Evolutionary conservation across 2,797 vertebrate genomes (phyloP).

Genomic region (Tenualosa thibaudeaui): DNA sequence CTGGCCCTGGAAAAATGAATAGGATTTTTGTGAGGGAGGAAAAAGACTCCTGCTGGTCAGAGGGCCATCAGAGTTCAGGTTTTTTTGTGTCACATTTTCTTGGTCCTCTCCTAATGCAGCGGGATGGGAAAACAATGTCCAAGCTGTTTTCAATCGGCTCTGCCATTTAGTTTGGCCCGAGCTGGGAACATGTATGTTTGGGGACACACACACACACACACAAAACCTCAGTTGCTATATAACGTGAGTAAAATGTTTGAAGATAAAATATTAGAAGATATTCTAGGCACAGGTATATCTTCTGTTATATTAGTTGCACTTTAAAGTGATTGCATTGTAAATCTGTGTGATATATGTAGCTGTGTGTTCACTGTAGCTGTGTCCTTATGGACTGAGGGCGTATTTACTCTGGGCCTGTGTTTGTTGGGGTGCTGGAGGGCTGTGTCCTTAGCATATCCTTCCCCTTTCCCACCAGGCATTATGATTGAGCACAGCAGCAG

Average conservation of each 20-base stretch:
- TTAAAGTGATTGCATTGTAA: neutral
- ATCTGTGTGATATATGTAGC: neutral
- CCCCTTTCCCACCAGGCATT: neutral
- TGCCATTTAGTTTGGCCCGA: conserved; percentile 7
- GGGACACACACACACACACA: neutral
- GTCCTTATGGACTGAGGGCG: neutral
- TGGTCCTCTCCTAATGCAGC: conserved; percentile 34
- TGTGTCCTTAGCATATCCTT: neutral
- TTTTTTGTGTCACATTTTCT: conserved; percentile 57
- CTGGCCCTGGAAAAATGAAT: conserved; percentile 70
- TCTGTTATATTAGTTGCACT: neutral
- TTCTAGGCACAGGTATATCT: neutral
- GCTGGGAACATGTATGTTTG: neutral
- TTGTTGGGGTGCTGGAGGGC: neutral
- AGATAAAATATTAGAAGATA: neutral
- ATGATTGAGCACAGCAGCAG: neutral
- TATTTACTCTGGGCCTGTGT: conserved; percentile 14
- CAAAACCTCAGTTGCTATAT: neutral
- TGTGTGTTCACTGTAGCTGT: neutral
- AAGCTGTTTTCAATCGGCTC: neutral
- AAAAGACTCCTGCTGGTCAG: conserved; percentile 63
- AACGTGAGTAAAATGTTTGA: neutral
- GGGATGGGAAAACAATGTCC: conserved; percentile 55
- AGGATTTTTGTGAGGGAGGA: conserved; percentile 63
- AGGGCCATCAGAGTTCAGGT: conserved; percentile 67